Base-by-base conservation (phyloP, 2,797 vertebrate species). In the Thalassophryne amazonica region DNA sequence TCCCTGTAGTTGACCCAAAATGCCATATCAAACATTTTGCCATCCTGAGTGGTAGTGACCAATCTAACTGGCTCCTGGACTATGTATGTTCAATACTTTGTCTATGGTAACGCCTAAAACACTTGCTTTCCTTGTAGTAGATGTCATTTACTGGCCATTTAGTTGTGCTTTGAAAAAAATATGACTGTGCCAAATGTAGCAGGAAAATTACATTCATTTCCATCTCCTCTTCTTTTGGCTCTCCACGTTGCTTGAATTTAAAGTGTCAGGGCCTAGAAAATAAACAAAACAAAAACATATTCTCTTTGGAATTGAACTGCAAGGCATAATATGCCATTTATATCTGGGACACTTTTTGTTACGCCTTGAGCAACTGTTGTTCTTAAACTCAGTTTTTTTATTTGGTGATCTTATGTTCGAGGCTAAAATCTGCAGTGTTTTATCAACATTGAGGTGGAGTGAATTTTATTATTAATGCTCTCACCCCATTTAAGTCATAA, bases 161-260 rank as follows among this genome's bases (percentile, higher is more conserved):
- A 69, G 51, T 61, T 60, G 66, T 37, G 53, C 23, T 39, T 55
- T 30, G 19, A 70, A 38, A 47, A 25, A 52, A 55, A 38, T n/a
- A n/a, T n/a, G n/a, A n/a, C n/a, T n/a, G n/a, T n/a, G n/a, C n/a
- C n/a, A n/a, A n/a, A n/a, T n/a, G n/a, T n/a, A n/a, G n/a, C n/a
- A n/a, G n/a, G n/a, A n/a, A n/a, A n/a, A 85, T 83, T 22, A 71
- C 76, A 86, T 89, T 86, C 86, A 83, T 83, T 80, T 77, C 50
- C 67, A 70, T 70, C 46, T 58, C 76, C 60, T 79, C 68, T 76
- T 83, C 78, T 66, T 66, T n/a, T 58, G 52, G 57, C 74, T 74
- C 63, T 35, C 49, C 60, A 87, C 85, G 91, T 90, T 86, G 76
- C 65, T 83, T 88, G 86, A 60, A 48, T 45, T 66, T 68, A 56